Conservation (phyloP, 1,140 invertebrate genomes). For the Homarus americanus region DNA sequence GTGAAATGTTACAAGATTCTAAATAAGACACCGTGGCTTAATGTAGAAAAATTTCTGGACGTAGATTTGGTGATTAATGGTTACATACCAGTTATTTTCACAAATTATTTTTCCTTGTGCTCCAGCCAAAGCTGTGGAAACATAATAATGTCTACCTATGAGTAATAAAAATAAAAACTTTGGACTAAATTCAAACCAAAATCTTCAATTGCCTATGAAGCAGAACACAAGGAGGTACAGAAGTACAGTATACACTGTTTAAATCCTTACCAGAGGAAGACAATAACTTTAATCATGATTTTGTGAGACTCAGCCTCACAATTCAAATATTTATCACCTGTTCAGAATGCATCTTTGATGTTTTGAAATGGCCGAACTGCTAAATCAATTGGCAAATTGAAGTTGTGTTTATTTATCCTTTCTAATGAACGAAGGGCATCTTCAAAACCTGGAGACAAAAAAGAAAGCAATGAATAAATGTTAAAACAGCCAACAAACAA, state of each 20-base stretch:
- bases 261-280: conserved; percentile 1
- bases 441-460: conserved; percentile 88
- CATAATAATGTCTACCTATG: neutral
- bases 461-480: neutral
- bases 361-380: conserved; percentile 97
- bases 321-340: neutral
- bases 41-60: neutral
- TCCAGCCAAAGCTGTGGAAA: neutral
- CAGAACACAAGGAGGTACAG: neutral
- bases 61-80: neutral
- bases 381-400: conserved; percentile 96
- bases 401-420: conserved; percentile 89
- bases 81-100: too few relatives aligned
- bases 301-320: neutral
- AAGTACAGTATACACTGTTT: neutral
- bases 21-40: neutral
- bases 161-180: neutral
- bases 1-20: neutral
- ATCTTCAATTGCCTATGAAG: neutral
- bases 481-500: too few relatives aligned
- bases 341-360: conserved; percentile 97
- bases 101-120: neutral
- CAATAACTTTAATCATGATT: neutral
- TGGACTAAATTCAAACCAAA: neutral
- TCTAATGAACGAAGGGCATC: conserved; percentile 95